Percentiles rank a stretch among this genome's conserved stretches.
phyloP scores from a whole-genome alignment of 2,113 vertebrate species.

The Opisthocomus hoazin region DNA sequence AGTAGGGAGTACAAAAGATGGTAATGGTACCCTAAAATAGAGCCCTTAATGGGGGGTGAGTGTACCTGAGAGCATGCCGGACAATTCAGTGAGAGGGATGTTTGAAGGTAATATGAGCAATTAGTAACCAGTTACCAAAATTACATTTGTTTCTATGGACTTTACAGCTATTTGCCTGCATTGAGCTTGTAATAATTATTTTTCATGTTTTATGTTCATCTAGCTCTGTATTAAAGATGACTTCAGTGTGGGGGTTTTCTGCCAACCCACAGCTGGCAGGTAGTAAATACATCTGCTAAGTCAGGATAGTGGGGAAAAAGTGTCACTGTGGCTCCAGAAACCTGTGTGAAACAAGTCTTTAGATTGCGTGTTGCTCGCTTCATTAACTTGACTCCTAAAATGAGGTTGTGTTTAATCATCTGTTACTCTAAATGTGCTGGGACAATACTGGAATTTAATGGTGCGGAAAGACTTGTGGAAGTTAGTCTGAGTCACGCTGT shows the following conservation, averaged over 20 bases:
- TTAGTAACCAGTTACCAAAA: neutral
- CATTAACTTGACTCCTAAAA: neutral
- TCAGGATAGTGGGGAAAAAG: neutral
- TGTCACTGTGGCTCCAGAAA: neutral
- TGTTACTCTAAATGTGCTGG: neutral
- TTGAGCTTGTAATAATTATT: neutral
- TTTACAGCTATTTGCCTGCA: neutral
- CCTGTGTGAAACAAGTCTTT: neutral
- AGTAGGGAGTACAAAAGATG: neutral
- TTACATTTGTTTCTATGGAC: neutral
- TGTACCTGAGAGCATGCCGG: neutral
- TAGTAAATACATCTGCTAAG: neutral
- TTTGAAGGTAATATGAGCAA: neutral
- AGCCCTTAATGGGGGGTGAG: neutral
- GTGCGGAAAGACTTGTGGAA: neutral
- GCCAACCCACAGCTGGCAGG: neutral
- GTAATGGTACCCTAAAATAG: neutral
- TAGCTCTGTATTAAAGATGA: neutral
- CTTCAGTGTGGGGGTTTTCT: neutral
- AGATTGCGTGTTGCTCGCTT: accelerated
- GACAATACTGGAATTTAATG: neutral
- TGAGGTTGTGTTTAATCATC: conserved; percentile 5
- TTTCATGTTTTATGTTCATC: neutral
- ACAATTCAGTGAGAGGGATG: neutral
- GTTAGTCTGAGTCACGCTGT: neutral